Base-by-base conservation (phyloP, 2,797 vertebrate species). In the Diceros bicornis region DNA sequence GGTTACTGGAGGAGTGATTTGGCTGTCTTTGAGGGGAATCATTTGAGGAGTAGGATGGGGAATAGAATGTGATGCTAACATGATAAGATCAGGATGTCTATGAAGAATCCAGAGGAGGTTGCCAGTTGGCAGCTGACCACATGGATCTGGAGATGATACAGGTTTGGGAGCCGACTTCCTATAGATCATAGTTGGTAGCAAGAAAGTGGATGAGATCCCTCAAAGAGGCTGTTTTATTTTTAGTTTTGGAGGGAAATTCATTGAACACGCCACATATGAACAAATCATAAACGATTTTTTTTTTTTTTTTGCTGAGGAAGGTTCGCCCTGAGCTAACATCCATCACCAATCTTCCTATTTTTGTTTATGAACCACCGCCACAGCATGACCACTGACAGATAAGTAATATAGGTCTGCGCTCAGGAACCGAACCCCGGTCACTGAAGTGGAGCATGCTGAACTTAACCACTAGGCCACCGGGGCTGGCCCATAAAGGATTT, bases 241-340 rank as follows among this genome's bases (percentile, higher is more conserved):
- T 69, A 37, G 32, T 77, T 85, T 69, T 44, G 55, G 37, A 89
- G 88, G 69, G 44, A 59, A 82, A 77, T 37, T 55, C 52, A 66
- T 77, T 85, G 66, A 91, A 59, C 14, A 17, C 47, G 6, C 18
- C 61, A 71, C n/a, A 41, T 81, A 16, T 34, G 34, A 93, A 78
- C 27, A 86, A 87, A 66, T 52, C 64, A 57, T 61, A 64, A 55
- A 68, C 9, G 21, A 34, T 68, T 41, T 44, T 37, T 2, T 41
- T 41, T 41, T 41, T 41, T 41, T 41, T 41, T 5, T 41, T 41
- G 41, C 41, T 41, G 41, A 41, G 41, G 41, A 41, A 41, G 41
- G 41, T 41, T 41, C 4, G 4, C 41, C 41, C 41, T 4, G 41
- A 41, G 41, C 4, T 41, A 41, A 41, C 41, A 41, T 41, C 41